Evolutionary conservation across 2,888 invertebrate species (phyloP).

Genomic region (Therioaphis trifolii): DNA sequence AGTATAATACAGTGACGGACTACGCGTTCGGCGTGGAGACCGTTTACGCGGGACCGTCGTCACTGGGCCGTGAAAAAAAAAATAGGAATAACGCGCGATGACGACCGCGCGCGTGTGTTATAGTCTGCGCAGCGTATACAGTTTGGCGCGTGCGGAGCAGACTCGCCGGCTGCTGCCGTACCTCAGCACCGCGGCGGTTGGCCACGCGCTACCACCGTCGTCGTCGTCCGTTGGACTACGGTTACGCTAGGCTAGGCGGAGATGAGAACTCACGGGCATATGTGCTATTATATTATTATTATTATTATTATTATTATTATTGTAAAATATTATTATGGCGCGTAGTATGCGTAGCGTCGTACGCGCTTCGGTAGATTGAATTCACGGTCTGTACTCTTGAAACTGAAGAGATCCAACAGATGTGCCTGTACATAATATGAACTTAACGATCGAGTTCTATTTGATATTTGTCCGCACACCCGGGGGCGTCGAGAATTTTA

Average conservation of each 20-base stretch:
- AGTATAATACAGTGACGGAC: too few species aligned
- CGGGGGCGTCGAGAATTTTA: too few species aligned
- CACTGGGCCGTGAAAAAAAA: constrained; percentile 41
- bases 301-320: constrained; percentile 25
- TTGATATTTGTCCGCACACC: too few species aligned
- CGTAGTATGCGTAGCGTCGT: neutral
- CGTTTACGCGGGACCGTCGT: constrained; percentile 41
- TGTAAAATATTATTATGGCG: neutral
- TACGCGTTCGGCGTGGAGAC: neutral
- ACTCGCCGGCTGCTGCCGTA: constrained; percentile 41
- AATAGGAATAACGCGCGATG: neutral
- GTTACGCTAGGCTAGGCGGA: constrained; percentile 39
- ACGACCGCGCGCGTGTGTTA: constrained; percentile 6
- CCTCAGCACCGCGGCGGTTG: constrained; percentile 22
- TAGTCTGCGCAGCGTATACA: neutral
- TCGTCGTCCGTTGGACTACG: neutral
- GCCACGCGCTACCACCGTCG: constrained; percentile 5
- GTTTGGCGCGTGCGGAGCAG: constrained; percentile 52
- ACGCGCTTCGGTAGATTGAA: constrained; percentile 37
- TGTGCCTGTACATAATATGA: constrained; percentile 6
- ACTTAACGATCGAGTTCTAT: constrained; percentile 25
- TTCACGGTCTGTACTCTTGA: constrained; percentile 44
- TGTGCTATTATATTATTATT: constrained; percentile 34
- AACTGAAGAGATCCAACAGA: constrained; percentile 36
- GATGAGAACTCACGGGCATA: constrained; percentile 42